Evolutionary conservation across 1,140 invertebrate species (phyloP).

Genomic region (Triops longicaudatus): DNA sequence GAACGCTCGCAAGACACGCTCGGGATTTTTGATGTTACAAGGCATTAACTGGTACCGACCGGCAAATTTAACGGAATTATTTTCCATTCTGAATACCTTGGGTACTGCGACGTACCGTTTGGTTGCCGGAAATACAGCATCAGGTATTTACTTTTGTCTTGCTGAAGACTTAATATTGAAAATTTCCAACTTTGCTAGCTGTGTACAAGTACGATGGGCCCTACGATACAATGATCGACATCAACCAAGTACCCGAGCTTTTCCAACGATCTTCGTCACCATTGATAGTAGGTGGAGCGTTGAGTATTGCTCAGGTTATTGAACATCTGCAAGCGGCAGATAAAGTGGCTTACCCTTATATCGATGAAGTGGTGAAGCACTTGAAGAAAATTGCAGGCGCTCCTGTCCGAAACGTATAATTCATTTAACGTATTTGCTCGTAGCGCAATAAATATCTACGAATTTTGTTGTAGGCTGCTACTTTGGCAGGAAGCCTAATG

Average conservation of each 20-base stretch:
- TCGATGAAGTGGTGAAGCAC: conserved; percentile 34
- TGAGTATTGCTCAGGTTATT: conserved; percentile 32
- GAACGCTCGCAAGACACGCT: neutral
- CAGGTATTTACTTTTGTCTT: conserved; percentile 42
- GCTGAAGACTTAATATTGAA: neutral
- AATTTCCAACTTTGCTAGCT: conserved; percentile 33
- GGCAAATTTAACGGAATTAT: conserved; percentile 3
- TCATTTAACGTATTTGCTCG: neutral
- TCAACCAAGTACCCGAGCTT: conserved; percentile 38
- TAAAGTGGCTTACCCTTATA: conserved; percentile 26
- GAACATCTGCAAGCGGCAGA: conserved; percentile 32
- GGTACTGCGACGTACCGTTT: conserved; percentile 46
- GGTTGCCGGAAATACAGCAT: conserved; percentile 58
- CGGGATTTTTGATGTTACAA: conserved; percentile 18
- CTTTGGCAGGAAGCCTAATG: conserved; percentile 67
- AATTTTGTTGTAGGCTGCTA: conserved; percentile 49
- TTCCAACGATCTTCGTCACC: neutral
- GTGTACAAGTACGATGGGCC: conserved; percentile 40
- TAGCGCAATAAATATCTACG: neutral
- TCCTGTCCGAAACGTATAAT: conserved; percentile 37
- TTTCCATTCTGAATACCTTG: conserved; percentile 43
- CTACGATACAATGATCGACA: conserved; percentile 38
- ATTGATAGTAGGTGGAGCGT: conserved; percentile 31
- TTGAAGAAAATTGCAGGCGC: conserved; percentile 36
- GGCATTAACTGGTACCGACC: conserved; percentile 30